phyloP scores from a whole-genome alignment of 1,140 invertebrate genomes.

The Antheraea pernyi region DNA sequence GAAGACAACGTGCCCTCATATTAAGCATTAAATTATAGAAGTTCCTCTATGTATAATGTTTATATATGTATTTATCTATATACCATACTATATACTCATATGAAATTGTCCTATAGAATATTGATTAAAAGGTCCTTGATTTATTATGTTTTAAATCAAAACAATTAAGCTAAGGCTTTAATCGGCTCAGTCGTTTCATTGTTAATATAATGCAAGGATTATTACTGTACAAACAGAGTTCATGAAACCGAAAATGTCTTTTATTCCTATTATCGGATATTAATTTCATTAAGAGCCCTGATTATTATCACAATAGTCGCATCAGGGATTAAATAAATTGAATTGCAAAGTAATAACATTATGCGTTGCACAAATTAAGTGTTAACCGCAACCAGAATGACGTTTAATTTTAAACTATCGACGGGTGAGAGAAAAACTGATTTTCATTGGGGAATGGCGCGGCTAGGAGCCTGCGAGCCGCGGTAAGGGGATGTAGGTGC shows the following conservation, averaged over 20 bases:
- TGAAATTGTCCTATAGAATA: too few relatives aligned
- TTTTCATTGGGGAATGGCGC: conserved; percentile 52
- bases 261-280: conserved; percentile 49
- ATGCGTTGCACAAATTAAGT: conserved; percentile 68
- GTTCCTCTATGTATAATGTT: not conserved
- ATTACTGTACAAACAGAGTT: conserved; percentile 17
- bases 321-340: conserved; percentile 66
- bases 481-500: conserved; percentile 32
- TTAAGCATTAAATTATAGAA: conserved; percentile 5
- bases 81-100: too few relatives aligned
- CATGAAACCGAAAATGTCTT: conserved; percentile 30
- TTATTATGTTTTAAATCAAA: not conserved
- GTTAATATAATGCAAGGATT: conserved; percentile 14
- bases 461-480: conserved; percentile 18
- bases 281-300: conserved; percentile 71
- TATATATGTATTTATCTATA: not conserved
- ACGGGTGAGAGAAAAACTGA: conserved; percentile 66
- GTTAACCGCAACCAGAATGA: conserved; percentile 69
- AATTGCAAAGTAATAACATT: conserved; percentile 71
- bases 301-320: conserved; percentile 70
- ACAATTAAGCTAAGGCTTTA: not conserved
- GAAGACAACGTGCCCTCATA: conserved; percentile 16
- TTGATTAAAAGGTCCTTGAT: too few relatives aligned
- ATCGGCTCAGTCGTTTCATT: conserved; percentile 19
- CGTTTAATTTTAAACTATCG: conserved; percentile 75